Evolutionary conservation across 1,140 invertebrate species (phyloP).

Genomic region (Procambarus clarkii): DNA sequence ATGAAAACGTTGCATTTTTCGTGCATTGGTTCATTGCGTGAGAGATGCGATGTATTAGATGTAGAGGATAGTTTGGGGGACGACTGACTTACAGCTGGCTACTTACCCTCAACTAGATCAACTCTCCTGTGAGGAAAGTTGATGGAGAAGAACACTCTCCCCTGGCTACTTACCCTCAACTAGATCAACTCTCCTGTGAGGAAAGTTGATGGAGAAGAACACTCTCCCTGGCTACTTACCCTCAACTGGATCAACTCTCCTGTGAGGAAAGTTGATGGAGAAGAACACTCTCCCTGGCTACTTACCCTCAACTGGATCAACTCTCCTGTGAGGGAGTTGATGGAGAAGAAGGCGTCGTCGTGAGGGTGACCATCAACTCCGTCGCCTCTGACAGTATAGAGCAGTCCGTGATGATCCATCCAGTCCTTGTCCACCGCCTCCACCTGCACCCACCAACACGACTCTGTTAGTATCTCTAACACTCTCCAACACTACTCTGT

Average conservation of each 20-base stretch:
- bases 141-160: neutral
- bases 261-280: too few species aligned
- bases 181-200: constrained; percentile 45
- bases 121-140: neutral
- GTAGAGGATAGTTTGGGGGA: too few species aligned
- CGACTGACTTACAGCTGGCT: too few species aligned
- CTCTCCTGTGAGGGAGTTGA: too few species aligned
- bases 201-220: constrained; percentile 23
- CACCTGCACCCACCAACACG: neutral
- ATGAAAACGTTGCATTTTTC: too few species aligned
- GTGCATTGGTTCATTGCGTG: too few species aligned
- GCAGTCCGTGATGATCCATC: constrained; percentile 44
- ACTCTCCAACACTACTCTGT: too few species aligned
- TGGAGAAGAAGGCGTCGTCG: constrained; percentile 15
- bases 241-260: too few species aligned
- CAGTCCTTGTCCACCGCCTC: constrained; percentile 26
- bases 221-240: neutral
- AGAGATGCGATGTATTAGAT: too few species aligned
- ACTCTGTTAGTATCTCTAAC: too few species aligned
- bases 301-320: too few species aligned
- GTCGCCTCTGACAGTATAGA: constrained; percentile 41
- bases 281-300: too few species aligned
- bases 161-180: constrained; percentile 12
- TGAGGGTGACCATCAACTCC: constrained; percentile 20
- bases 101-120: neutral